Evolutionary conservation across 2,113 vertebrate genomes (phyloP).

Genomic region (Oreochromis tanganicae): DNA sequence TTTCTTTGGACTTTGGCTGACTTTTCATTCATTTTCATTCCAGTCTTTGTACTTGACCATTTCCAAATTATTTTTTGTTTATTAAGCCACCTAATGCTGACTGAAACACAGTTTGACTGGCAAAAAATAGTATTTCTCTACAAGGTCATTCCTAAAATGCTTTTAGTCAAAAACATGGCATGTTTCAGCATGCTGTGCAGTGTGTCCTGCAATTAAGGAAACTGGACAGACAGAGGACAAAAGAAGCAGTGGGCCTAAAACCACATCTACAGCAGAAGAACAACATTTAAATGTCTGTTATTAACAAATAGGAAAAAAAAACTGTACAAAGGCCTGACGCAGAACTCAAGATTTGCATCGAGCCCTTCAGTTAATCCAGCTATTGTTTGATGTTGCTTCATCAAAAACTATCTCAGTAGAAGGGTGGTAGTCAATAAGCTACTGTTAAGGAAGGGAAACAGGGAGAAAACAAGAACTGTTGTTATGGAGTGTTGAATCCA

Average conservation of each 20-base stretch:
- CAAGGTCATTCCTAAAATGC: neutral
- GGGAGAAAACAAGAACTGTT: neutral
- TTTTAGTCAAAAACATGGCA: neutral
- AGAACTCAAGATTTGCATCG: rapidly evolving
- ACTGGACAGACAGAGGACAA: neutral
- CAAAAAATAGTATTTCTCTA: neutral
- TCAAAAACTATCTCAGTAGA: neutral
- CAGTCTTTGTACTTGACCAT: neutral
- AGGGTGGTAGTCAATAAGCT: neutral
- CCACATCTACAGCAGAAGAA: neutral
- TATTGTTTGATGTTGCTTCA: neutral
- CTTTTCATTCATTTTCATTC: too few species aligned
- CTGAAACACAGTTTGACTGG: neutral
- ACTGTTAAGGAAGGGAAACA: neutral
- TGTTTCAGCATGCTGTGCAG: neutral
- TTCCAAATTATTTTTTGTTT: neutral
- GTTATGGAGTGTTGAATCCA: neutral
- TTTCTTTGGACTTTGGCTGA: too few species aligned
- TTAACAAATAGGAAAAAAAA: neutral
- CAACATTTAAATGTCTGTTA: neutral
- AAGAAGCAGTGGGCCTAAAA: rapidly evolving
- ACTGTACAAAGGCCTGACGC: neutral
- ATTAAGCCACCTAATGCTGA: rapidly evolving
- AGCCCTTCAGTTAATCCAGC: neutral
- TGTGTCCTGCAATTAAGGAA: neutral